These are phyloP conservation scores for Carapus acus DNA, from an alignment of 2,797 vertebrate genomes.

Conservation along the genomic window DNA sequence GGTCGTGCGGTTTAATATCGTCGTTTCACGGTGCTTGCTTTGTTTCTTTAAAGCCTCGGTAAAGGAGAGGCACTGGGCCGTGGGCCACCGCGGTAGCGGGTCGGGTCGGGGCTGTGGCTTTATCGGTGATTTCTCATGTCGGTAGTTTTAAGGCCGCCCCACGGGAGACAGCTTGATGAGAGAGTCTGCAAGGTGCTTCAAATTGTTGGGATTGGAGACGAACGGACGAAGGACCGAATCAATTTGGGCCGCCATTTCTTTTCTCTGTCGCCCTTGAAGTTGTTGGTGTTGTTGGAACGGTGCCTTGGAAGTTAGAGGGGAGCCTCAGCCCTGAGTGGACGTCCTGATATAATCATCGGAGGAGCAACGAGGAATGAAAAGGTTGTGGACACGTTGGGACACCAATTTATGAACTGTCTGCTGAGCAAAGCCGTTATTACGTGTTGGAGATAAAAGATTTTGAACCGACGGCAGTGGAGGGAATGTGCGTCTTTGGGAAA, in stretches of 20 bases:
- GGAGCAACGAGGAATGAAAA: too few species aligned
- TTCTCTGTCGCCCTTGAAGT: constrained; percentile 10
- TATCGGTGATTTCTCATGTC: constrained; percentile 59
- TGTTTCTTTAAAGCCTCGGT: constrained; percentile 53
- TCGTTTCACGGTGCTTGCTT: constrained; percentile 45
- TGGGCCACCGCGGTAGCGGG: constrained; percentile 9
- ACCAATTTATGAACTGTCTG: too few species aligned
- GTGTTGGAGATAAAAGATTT: too few species aligned
- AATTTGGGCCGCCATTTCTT: constrained; percentile 25
- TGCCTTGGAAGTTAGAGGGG: constrained; percentile 18
- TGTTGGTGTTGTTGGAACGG: constrained; percentile 19
- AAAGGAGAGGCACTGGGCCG: constrained; percentile 22
- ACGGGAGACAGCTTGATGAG: constrained; percentile 46
- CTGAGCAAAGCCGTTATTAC: too few species aligned
- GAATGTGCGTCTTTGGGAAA: too few species aligned
- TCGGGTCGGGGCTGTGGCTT: constrained; percentile 5
- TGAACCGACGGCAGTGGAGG: too few species aligned
- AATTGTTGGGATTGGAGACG: constrained; percentile 28
- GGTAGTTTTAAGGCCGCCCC: constrained; percentile 57
- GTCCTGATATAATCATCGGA: too few species aligned
- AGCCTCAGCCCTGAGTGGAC: background rate
- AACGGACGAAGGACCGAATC: constrained; percentile 36
- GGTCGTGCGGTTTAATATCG: constrained; percentile 47
- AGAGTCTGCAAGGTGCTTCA: constrained; percentile 33
- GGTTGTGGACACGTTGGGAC: too few species aligned